Percentiles rank a stretch among this genome's conserved stretches.
phyloP scores from a whole-genome alignment of 2,797 vertebrate species.

The Capromys pilorides region DNA sequence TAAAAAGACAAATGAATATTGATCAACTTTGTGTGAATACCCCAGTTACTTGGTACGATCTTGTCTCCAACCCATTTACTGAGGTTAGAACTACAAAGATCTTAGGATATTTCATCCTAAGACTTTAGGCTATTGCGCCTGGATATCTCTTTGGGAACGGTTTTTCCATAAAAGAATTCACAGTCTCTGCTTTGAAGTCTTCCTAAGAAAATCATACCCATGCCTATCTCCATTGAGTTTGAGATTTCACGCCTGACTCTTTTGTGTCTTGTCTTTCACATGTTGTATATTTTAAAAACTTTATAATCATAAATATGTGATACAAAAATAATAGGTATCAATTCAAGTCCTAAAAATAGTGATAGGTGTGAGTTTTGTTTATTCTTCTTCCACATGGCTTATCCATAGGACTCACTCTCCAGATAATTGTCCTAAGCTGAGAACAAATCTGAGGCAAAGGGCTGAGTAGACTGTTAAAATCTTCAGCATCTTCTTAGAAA shows the following conservation, averaged over 20 bases:
- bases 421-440: neutral
- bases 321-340: neutral
- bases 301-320: neutral
- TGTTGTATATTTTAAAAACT: neutral
- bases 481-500: neutral
- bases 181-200: neutral
- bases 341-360: neutral
- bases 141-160: neutral
- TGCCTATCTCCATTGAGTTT: neutral
- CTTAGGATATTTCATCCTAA: neutral
- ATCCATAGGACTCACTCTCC: neutral
- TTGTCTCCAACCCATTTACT: neutral
- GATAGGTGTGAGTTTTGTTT: neutral
- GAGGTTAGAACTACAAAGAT: neutral
- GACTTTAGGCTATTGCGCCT: neutral
- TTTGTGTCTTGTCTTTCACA: neutral
- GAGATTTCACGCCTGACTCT: neutral
- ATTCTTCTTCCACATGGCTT: neutral
- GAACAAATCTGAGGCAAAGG: neutral
- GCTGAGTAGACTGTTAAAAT: neutral
- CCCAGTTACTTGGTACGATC: neutral
- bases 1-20: conserved; percentile 38
- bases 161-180: neutral
- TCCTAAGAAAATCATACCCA: neutral
- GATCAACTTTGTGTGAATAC: neutral